phyloP scores from a whole-genome alignment of 2,113 vertebrate genomes.

The Blennius ocellaris region DNA sequence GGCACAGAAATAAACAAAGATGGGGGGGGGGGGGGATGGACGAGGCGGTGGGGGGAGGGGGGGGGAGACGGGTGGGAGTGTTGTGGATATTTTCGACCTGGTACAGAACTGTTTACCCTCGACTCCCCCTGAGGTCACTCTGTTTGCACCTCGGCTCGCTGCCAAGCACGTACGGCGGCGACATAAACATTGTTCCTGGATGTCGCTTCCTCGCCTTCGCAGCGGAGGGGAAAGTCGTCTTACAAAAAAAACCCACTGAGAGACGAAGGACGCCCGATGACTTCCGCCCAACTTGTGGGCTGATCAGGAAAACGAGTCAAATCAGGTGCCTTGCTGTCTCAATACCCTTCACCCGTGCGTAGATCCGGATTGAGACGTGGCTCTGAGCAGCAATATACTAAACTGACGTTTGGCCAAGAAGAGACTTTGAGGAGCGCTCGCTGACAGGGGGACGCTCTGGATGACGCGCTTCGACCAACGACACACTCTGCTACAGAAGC shows the following conservation, averaged over 20 bases:
- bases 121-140: slow-evolving; percentile 66
- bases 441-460: slow-evolving; percentile 33
- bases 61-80: slow-evolving; percentile 2
- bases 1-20: slow-evolving; percentile 18
- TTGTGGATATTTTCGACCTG: slow-evolving; percentile 54
- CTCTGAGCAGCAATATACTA: slow-evolving; percentile 34
- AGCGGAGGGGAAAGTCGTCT: slow-evolving; percentile 45
- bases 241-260: slow-evolving; percentile 55
- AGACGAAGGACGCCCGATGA: slow-evolving; percentile 38
- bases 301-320: slow-evolving; percentile 16
- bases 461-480: slow-evolving; percentile 9
- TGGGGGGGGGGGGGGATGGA: not conserved
- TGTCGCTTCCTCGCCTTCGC: slow-evolving; percentile 56
- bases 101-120: slow-evolving; percentile 56
- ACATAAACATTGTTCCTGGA: slow-evolving; percentile 79
- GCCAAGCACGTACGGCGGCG: slow-evolving; percentile 63
- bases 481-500: slow-evolving; percentile 7
- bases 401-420: not conserved
- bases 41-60: not conserved
- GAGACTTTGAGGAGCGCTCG: slow-evolving; percentile 36
- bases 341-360: slow-evolving; percentile 38
- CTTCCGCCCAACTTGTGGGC: not conserved
- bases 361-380: slow-evolving; percentile 8
- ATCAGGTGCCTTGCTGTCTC: slow-evolving; percentile 50
- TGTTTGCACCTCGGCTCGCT: slow-evolving; percentile 60